Evolutionary conservation across 2,113 vertebrate genomes (phyloP), one percentile per base, ranked within the genome.

Genomic region (Daboia siamensis): DNA sequence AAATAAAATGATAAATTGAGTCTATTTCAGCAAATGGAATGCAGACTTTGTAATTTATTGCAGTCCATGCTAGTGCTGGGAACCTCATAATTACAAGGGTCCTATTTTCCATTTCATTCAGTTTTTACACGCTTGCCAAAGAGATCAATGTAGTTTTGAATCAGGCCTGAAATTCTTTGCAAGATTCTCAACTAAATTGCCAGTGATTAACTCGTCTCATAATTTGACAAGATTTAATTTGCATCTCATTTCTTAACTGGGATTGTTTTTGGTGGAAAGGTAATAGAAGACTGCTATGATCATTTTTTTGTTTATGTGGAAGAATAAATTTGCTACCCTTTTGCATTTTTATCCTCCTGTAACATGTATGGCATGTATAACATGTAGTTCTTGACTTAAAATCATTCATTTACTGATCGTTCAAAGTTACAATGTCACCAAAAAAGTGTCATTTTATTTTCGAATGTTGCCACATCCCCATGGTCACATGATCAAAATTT

Each of bases 1-100:
- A 80, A 44, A 94, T 97, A 96, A 97, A 97, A 97, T 98, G 98
- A 98, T 98, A 96, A 97, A 98, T 98, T 95, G 97, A 97, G 94
- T 94, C 94, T 95, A 96, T 97, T 97, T 97, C 96, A 93, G 97
- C 96, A 98, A 98, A 97, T 97, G 97, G 97, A 97, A 97, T 87
- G 86, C 95, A 97, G 92, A 87, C 95, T 95, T 93, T 93, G 95
- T 97, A 96, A 98, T 98, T 98, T 98, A 98, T 97, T 95, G 97
- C 96, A 69, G 91, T 86, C 95, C 90, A 90, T 96, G 94, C 92
- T 90, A 89, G 91, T 92, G 88, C 88, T 91, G 94, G 95, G 95
- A 97, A 97, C 95, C 96, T 95, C 95, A 87, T 97, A 97, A 97
- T 97, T 97, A 98, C 96, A 97, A 96, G 46, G 24, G 92, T 91